Base-by-base conservation (phyloP, 2,888 invertebrate species). In the Epirrhoe tristata region DNA sequence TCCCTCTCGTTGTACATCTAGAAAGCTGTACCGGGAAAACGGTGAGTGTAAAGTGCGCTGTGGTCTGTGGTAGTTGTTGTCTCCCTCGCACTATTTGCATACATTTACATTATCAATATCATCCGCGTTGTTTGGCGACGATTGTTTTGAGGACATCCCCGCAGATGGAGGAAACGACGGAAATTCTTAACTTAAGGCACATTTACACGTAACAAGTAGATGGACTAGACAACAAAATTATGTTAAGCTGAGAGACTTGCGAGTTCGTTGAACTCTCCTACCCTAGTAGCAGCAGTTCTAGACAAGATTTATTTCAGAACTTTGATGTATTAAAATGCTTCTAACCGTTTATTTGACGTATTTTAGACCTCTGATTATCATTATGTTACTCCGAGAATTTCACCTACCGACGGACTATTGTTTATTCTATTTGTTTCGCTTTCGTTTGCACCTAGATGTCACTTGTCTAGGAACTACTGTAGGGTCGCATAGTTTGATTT, bases 41-140 rank as follows among this genome's bases (percentile, higher is more conserved):
- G 0, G 34, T 34, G 43, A 43, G 0, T 8, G 43, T 43, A 10
- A n/a, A 43, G 43, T 8, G 43, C 1, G 43, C 5, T 43, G 43
- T 10, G 10, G 5, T 43, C 59, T 78, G 82, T 77, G 73, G 63
- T 60, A 31, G 32, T 61, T 58, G 39, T 39, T 1, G 34, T 52
- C 76, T 66, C 80, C 82, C 82, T 80, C 81, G 73, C 66, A 69
- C 56, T 75, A 87, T 90, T 90, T 83, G 86, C 91, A 91, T 91
- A 89, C 77, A 89, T 90, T 91, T 88, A 88, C 90, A 89, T 90
- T 80, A 85, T n/a, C n/a, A n/a, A n/a, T n/a, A n/a, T 89, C 88
- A 88, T 89, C 87, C 83, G 73, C 78, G 83, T 81, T 82, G 84
- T 82, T 83, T 76, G 81, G 82, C 72, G 75, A 79, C 71, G n/a